Conservation (phyloP, 2,888 invertebrate species). For the Ypsolopha sequella region DNA sequence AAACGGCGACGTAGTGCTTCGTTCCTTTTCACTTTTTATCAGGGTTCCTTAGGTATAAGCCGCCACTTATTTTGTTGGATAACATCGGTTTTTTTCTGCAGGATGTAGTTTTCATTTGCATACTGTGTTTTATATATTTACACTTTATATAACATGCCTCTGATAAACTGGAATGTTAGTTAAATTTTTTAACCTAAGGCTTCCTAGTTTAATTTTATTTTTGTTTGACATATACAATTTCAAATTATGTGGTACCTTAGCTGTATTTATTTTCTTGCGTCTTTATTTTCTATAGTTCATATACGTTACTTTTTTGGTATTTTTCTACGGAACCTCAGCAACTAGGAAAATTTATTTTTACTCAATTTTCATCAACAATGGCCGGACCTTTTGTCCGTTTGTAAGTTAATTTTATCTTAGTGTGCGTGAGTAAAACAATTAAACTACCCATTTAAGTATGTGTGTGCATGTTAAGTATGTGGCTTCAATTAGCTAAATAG, state of each 20-base stretch:
- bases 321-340: neutral
- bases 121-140: too few relatives aligned
- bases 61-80: slow-evolving; percentile 19
- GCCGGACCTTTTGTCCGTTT: neutral
- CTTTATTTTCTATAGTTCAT: neutral
- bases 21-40: slow-evolving; percentile 58
- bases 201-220: neutral
- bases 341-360: neutral
- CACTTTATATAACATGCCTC: too few relatives aligned
- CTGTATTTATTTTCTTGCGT: neutral
- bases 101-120: neutral
- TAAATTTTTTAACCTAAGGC: neutral
- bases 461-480: too few relatives aligned
- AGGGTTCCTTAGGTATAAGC: slow-evolving; percentile 12
- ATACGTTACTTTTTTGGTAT: neutral
- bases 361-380: neutral
- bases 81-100: neutral
- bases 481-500: too few relatives aligned
- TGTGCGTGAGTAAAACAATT: neutral
- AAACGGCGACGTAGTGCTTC: slow-evolving; percentile 26
- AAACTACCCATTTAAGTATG: neutral
- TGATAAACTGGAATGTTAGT: too few relatives aligned
- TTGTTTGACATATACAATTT: neutral
- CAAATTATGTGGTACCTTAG: too few relatives aligned
- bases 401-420: neutral